phyloP scores from a whole-genome alignment of 2,113 vertebrate genomes.

The Butorides virescens region DNA sequence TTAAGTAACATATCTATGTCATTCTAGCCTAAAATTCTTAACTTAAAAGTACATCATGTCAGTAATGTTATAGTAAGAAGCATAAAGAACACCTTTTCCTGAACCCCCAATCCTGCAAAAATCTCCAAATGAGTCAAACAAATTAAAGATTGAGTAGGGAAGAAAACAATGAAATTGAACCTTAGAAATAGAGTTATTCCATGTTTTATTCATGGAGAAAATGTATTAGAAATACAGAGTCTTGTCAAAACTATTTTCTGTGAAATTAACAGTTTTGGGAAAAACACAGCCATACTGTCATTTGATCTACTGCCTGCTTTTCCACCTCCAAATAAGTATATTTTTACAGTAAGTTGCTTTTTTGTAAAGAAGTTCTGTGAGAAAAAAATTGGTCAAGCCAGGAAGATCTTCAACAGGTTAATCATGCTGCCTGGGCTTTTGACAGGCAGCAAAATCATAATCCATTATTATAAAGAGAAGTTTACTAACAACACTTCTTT shows the following conservation, averaged over 20 bases:
- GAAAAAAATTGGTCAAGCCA: neutral
- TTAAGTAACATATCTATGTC: neutral
- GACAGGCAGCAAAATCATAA: neutral
- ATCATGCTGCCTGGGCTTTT: neutral
- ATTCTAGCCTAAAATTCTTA: neutral
- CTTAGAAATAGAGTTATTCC: neutral
- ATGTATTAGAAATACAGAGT: neutral
- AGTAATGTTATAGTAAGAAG: neutral
- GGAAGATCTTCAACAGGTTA: neutral
- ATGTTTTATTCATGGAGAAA: neutral
- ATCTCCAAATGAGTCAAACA: neutral
- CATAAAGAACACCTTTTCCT: neutral
- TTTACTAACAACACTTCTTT: neutral
- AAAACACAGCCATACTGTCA: neutral
- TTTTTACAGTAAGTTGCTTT: neutral
- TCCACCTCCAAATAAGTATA: neutral
- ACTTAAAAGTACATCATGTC: neutral
- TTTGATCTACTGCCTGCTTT: neutral
- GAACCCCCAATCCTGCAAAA: neutral
- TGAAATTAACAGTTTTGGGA: neutral
- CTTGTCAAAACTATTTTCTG: slow-evolving; percentile 14
- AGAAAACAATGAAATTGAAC: slow-evolving; percentile 3
- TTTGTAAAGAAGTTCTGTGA: neutral
- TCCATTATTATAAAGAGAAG: neutral
- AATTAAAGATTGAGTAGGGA: neutral